Conservation (phyloP, 2,888 invertebrate species). For the Stenichneumon culpator region DNA sequence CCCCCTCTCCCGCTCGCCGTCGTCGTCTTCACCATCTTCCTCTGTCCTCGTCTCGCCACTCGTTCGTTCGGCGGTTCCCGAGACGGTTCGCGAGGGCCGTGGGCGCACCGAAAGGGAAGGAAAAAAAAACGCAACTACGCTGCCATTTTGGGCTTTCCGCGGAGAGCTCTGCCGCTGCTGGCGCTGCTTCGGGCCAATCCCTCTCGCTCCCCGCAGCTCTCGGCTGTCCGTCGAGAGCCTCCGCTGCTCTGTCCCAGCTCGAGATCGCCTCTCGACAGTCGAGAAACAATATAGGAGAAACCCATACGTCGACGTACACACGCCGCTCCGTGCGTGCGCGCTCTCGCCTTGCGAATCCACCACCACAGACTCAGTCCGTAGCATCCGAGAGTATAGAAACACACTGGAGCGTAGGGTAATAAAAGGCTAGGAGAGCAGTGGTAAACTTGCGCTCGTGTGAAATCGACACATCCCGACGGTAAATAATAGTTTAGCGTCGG, state of each 20-base stretch:
- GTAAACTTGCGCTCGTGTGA: neutral
- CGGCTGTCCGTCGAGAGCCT: slow-evolving; percentile 34
- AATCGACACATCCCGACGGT: slow-evolving; percentile 12
- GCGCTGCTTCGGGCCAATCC: slow-evolving; percentile 23
- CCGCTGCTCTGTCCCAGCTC: slow-evolving; percentile 12
- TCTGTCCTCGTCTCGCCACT: neutral
- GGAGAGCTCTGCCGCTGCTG: slow-evolving; percentile 31
- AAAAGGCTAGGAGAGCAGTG: neutral
- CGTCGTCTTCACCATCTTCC: neutral
- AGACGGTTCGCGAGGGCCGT: slow-evolving; percentile 28
- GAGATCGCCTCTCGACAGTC: slow-evolving; percentile 19
- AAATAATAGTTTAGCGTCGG: slow-evolving; percentile 39
- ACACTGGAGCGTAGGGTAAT: neutral
- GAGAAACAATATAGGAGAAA: slow-evolving; percentile 6
- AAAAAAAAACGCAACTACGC: slow-evolving; percentile 66
- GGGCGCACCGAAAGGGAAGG: slow-evolving; percentile 59
- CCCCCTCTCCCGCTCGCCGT: slow-evolving; percentile 4
- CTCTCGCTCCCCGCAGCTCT: slow-evolving; percentile 43
- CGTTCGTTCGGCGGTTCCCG: neutral
- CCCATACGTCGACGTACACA: slow-evolving; percentile 11
- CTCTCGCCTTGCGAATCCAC: neutral
- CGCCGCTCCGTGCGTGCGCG: slow-evolving; percentile 26
- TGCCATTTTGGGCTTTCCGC: slow-evolving; percentile 71
- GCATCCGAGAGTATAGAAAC: neutral
- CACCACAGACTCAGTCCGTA: neutral